Base-by-base conservation (phyloP, 2,797 vertebrate genomes). In the Trachops cirrhosus region DNA sequence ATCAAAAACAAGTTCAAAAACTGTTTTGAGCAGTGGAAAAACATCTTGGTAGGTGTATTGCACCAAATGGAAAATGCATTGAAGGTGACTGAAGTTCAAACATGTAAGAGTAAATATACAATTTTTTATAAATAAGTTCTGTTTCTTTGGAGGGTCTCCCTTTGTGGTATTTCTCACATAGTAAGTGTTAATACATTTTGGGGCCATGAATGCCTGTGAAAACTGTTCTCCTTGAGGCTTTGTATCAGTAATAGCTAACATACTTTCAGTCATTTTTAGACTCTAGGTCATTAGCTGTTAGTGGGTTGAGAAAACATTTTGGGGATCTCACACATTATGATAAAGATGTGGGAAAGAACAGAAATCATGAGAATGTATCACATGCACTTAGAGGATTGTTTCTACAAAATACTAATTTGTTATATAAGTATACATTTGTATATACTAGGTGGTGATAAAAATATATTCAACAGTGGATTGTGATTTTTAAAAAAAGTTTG, bases 401-500 rank as follows among this genome's bases (percentile, higher is more conserved):
- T 93, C 67, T 22, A 82, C 71, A 59, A 89, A 83, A 83, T 75
- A 90, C 94, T 77, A 82, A 32, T 93, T 92, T 74, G 54, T 68
- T 95, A 50, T 91, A 64, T 92, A 91, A 84, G 89, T 77, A 59
- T 34, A 73, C 32, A 29, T 94, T 90, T 95, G 12, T 50, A 9
- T 96, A 80, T 0, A 70, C 16, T 86, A 92, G 62, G 48, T 95
- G 29, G 74, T 95, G 79, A 68, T 96, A 77, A 86, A 89, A 84
- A 78, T 95, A 32, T 78, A 71, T 87, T 93, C 80, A 91, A 67
- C 59, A 29, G n/a, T 89, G 34, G 39, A 89, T 77, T 62, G 24
- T 96, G 68, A 32, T 88, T 12, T 12, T 26, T n/a, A 37, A 74
- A 68, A 46, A 84, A 54, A 48, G 37, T 57, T 94, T 79, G 34